Conservation (phyloP, 2,888 invertebrate genomes). For the Diarsia dahlii region DNA sequence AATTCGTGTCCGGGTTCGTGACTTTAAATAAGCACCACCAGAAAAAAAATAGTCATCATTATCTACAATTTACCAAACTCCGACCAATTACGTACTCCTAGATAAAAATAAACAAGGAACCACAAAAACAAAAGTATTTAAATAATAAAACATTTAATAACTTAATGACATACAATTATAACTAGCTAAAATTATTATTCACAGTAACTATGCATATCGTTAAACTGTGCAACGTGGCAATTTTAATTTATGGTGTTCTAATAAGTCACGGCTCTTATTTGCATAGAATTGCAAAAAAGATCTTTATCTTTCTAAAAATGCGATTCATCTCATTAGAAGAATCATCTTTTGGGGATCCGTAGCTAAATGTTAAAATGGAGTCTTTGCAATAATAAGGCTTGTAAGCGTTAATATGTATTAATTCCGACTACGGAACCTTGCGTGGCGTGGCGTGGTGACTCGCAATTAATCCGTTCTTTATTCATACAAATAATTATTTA, state of each 20-base stretch:
- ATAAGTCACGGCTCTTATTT: constrained; percentile 49
- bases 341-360: neutral
- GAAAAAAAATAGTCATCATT: neutral
- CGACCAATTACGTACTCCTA: neutral
- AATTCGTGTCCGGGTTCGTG: no score
- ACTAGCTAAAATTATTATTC: constrained; percentile 57
- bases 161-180: constrained; percentile 58
- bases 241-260: constrained; percentile 42
- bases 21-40: neutral
- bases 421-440: neutral
- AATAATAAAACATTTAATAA: constrained; percentile 60
- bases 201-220: constrained; percentile 40
- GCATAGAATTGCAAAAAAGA: constrained; percentile 32
- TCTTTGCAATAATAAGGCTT: neutral
- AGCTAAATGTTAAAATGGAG: neutral
- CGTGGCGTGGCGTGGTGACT: neutral
- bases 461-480: neutral
- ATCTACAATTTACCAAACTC: neutral
- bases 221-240: constrained; percentile 38
- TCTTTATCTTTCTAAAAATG: constrained; percentile 9
- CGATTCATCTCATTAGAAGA: constrained; percentile 12
- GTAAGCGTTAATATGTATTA: neutral
- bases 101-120: neutral
- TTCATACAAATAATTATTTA: neutral
- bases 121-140: constrained; percentile 19